Base-by-base conservation (phyloP, 2,797 vertebrate genomes). In the Thunnus albacares region DNA sequence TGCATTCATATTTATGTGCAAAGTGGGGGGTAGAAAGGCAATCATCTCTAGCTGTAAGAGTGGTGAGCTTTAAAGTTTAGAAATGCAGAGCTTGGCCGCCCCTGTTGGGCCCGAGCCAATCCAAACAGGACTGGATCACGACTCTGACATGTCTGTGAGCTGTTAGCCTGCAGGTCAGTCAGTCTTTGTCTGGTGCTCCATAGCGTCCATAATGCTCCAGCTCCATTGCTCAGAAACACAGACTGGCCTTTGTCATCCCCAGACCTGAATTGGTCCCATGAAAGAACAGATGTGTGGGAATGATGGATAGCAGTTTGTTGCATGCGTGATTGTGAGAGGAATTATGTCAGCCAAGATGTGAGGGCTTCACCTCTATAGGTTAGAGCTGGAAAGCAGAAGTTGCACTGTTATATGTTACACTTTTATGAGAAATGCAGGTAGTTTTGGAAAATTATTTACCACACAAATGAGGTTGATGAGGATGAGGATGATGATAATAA, bases 91-190 rank as follows among this genome's bases (percentile, higher is more conserved):
- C 26, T 85, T 61, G 26, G 17, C 4, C 1, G 28, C 57, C 61
- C 45, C 15, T 6, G 14, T 47, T 88, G 90, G 79, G 89, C 22
- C 26, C 0, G 2, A 22, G 72, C 90, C 91, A 93, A 87, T 51
- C 41, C 70, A 92, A 93, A 89, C 86, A 92, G 33, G 35, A 9
- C 77, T 59, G 58, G 69, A 85, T 86, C 67, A 47, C 45, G 13
- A 67, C 64, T 78, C 57, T 77, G 77, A 88, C 66, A 82, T 65
- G 71, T 82, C 83, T 76, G 68, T 45, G 61, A 61, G 87, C 70
- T 71, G 79, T 66, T 75, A 59, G 75, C n/a, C 75, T 71, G 61
- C 70, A 71, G 61, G 73, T 89, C 66, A 60, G 58, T 71, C 69
- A 43, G 24, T 49, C 55, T 71, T 62, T 55, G 71, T 73, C 47